phyloP scores from a whole-genome alignment of 2,797 vertebrate genomes.

The Adrianichthys oophorus region DNA sequence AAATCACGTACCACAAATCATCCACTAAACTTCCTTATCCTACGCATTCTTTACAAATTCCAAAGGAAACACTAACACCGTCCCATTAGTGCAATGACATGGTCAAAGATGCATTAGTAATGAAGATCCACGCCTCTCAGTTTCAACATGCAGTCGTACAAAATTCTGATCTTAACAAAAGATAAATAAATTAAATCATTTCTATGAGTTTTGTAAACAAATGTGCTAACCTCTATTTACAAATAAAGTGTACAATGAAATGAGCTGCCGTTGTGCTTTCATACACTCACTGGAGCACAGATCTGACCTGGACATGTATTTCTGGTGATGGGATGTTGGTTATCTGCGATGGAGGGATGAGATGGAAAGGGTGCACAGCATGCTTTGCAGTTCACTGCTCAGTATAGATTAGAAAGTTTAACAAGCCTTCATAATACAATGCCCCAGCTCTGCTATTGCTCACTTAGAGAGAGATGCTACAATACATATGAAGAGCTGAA shows the following conservation, averaged over 20 bases:
- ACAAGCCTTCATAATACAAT: constrained; percentile 24
- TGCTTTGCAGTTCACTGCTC: constrained; percentile 37
- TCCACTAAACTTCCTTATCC: constrained; percentile 24
- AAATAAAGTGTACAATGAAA: constrained; percentile 71
- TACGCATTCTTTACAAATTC: constrained; percentile 26
- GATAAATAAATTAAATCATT: constrained; percentile 79
- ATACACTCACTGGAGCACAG: constrained; percentile 51
- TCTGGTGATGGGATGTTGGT: constrained; percentile 25
- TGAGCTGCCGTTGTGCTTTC: constrained; percentile 75
- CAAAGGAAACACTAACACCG: constrained; percentile 73
- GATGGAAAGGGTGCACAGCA: constrained; percentile 21
- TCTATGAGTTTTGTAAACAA: constrained; percentile 75
- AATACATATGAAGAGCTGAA: constrained; percentile 24
- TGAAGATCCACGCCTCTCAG: constrained; percentile 49
- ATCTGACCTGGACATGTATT: constrained; percentile 40
- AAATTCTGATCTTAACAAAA: constrained; percentile 63
- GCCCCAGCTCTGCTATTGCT: constrained; percentile 41
- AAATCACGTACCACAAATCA: constrained; percentile 30
- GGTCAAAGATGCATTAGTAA: constrained; percentile 45
- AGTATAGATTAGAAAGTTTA: constrained; percentile 36
- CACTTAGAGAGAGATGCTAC: constrained; percentile 37
- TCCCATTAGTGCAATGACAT: constrained; percentile 63
- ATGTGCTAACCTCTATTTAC: constrained; percentile 81
- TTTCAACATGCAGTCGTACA: constrained; percentile 76
- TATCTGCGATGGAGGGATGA: constrained; percentile 33